These are phyloP conservation scores for Erebia palarica DNA, from an alignment of 2,888 invertebrate genomes.

Conservation along the genomic window DNA sequence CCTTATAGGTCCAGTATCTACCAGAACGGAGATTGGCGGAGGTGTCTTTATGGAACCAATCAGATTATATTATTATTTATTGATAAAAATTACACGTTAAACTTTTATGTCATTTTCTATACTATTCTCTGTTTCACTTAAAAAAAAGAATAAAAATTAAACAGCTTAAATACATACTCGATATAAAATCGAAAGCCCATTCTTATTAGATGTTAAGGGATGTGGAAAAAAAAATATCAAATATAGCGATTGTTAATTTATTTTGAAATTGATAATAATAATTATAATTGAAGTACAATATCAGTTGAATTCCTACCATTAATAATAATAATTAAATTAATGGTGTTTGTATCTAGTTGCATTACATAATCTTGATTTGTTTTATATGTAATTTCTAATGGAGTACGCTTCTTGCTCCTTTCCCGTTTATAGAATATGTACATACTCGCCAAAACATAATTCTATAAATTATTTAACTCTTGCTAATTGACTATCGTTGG, in stretches of 20 bases:
- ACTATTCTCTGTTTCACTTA: too few species aligned
- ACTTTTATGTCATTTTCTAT: too few species aligned
- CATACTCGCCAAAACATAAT: constrained; percentile 62
- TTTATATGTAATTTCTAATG: constrained; percentile 44
- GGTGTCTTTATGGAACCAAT: too few species aligned
- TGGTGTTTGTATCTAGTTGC: constrained; percentile 61
- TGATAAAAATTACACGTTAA: too few species aligned
- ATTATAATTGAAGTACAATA: constrained; percentile 68
- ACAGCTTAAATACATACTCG: too few species aligned
- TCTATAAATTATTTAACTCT: constrained; percentile 75
- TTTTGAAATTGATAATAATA: constrained; percentile 46
- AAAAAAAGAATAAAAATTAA: too few species aligned
- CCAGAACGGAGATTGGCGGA: too few species aligned
- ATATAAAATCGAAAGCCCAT: too few species aligned
- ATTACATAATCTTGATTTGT: constrained; percentile 50
- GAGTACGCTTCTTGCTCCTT: constrained; percentile 46
- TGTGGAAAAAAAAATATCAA: not conserved
- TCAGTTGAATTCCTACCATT: constrained; percentile 57
- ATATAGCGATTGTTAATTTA: constrained; percentile 48
- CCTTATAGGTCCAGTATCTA: too few species aligned
- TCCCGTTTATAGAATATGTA: constrained; percentile 61
- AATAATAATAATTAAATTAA: constrained; percentile 53
- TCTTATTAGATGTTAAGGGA: too few species aligned
- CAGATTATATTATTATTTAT: too few species aligned
- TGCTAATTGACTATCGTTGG: constrained; percentile 82